phyloP scores from a whole-genome alignment of 2,888 invertebrate genomes.

The Alviniconcha strummeri region DNA sequence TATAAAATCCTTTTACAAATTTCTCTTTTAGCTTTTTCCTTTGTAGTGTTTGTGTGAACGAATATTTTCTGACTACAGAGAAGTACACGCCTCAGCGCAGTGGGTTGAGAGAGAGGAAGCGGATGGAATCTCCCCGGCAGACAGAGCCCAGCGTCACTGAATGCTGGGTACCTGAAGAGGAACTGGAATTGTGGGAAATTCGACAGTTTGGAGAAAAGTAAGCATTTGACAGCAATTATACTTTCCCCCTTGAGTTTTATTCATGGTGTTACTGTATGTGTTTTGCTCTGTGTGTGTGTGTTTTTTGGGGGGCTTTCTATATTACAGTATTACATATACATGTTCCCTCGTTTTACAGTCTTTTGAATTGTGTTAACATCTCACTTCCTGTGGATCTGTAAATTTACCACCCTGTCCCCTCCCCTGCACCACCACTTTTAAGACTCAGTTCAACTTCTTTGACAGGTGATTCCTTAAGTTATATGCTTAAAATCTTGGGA shows the following conservation, averaged over 20 bases:
- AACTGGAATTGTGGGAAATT: conserved; percentile 96
- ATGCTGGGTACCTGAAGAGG: conserved; percentile 97
- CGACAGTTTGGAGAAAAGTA: conserved; percentile 75
- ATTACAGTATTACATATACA: neutral
- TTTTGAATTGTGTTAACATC: neutral
- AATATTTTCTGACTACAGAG: conserved; percentile 74
- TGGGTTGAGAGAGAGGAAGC: conserved; percentile 89
- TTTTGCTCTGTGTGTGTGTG: neutral
- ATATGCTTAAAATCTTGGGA: no score
- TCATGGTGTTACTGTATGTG: no score
- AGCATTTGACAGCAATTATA: conserved; percentile 25
- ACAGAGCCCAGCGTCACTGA: conserved; percentile 96
- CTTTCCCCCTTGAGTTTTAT: no score
- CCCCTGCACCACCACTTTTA: no score
- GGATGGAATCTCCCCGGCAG: conserved; percentile 94
- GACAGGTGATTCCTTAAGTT: no score
- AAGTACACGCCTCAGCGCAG: conserved; percentile 91
- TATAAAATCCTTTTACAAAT: no score
- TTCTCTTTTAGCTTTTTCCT: no score
- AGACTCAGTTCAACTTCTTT: no score
- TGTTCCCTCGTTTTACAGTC: neutral
- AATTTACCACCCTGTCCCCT: no score
- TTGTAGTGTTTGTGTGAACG: no score
- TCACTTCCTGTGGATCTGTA: no score
- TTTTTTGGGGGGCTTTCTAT: neutral